Evolutionary conservation across 2,113 vertebrate genomes (phyloP).

Genomic region (Neolamprologus toae): DNA sequence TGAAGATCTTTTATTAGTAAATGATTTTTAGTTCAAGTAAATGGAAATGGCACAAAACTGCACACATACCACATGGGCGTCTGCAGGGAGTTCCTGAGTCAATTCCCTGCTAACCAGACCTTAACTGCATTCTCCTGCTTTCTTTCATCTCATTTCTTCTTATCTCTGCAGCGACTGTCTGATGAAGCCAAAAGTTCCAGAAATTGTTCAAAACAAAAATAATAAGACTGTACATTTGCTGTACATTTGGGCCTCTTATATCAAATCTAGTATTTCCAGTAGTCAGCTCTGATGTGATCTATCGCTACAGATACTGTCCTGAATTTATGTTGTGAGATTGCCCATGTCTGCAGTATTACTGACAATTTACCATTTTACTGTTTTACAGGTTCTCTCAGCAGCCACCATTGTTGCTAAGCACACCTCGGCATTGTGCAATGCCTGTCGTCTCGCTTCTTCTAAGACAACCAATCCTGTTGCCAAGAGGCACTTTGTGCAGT

Average conservation of each 20-base stretch:
- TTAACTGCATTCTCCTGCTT: neutral
- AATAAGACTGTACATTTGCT: neutral
- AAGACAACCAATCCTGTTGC: constrained; percentile 93
- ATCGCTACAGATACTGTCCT: neutral
- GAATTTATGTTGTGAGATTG: neutral
- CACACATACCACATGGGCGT: neutral
- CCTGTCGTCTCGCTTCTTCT: constrained; percentile 93
- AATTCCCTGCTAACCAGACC: neutral
- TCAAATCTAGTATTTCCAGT: neutral
- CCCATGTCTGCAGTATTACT: neutral
- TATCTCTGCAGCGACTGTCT: neutral
- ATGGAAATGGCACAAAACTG: neutral
- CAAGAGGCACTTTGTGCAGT: constrained; percentile 97
- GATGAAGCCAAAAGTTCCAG: neutral
- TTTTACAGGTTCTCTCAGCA: constrained; percentile 86
- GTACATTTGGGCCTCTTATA: neutral
- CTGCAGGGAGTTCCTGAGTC: neutral
- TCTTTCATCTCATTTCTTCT: neutral
- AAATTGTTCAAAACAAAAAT: neutral
- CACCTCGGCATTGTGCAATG: constrained; percentile 94
- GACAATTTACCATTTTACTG: neutral
- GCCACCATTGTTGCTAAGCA: constrained; percentile 98
- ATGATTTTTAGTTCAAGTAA: neutral
- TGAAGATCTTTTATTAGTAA: neutral
- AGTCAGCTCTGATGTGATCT: neutral